Evolutionary conservation across 2,113 vertebrate genomes (phyloP), one percentile per base, ranked within the genome.

Genomic region (Neodon shergylaensis): DNA sequence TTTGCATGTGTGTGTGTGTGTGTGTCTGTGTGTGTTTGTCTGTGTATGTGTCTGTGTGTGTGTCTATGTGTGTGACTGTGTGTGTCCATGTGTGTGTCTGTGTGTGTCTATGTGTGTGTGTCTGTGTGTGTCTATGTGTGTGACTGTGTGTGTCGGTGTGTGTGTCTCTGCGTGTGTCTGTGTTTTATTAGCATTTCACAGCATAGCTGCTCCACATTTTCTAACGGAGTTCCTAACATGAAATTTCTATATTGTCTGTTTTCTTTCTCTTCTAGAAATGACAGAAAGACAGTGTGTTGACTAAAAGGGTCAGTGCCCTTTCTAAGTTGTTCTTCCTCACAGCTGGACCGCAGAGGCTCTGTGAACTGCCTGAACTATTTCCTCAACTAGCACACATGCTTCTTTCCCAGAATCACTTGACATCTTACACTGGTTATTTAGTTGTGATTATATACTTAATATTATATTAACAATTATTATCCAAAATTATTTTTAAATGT

Each of bases 131-230:
- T 49, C 1, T 49, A 0, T 39, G n/a, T 39, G 70, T 22, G 19
- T 39, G 72, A n/a, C 14, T 77, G 73, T 47, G 49, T 11, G 49
- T 11, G 47, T 49, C 1, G 11, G 1, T 39, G n/a, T 39, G 70
- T 22, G 19, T 39, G 72, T 74, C 22, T 76, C 24, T 52, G 47
- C 88, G 66, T 94, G 89, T 88, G 83, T 92, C n/a, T 82, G 36
- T 74, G 39, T 44, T 17, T 66, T 17, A 79, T 28, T 63, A 79
- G n/a, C 26, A 66, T 85, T 58, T 66, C 5, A 9, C 36, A 63
- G 14, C n/a, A 44, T 47, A 58, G 7, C 19, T 90, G 31, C 17
- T 78, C 33, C 3, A 4, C 44, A 68, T 85, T 91, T 95, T 54
- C 61, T 84, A 91, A 79, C 10, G 26, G 54, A 44, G 66, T 39